These are phyloP conservation scores for Orthonyx spaldingii DNA, from an alignment of 2,113 vertebrate genomes.

Conservation along the genomic window DNA sequence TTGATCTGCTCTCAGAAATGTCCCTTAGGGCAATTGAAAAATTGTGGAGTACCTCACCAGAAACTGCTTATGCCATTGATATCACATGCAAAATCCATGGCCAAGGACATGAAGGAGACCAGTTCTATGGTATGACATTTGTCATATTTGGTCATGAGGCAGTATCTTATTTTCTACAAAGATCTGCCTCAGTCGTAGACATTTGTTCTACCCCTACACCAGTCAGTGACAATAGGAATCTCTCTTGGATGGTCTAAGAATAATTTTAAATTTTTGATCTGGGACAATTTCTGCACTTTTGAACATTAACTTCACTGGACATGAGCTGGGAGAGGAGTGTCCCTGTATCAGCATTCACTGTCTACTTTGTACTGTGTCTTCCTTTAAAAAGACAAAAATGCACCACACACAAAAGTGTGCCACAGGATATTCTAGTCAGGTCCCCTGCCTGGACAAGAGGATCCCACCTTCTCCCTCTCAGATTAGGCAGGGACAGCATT, in stretches of 20 bases:
- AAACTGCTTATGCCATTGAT: neutral
- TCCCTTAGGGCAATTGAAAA: neutral
- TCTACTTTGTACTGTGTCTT: neutral
- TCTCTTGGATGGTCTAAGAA: neutral
- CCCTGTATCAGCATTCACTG: neutral
- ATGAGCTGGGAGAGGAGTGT: accelerated
- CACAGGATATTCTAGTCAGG: neutral
- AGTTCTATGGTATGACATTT: neutral
- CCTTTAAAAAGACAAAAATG: neutral
- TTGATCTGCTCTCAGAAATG: neutral
- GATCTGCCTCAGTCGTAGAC: neutral
- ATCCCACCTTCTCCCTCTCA: neutral
- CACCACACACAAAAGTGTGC: neutral
- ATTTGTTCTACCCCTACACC: neutral
- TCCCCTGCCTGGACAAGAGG: neutral
- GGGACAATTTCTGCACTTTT: neutral
- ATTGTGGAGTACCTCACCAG: neutral
- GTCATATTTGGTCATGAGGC: neutral
- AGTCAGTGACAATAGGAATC: neutral
- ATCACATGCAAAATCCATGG: neutral
- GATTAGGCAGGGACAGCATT: neutral
- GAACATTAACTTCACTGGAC: neutral
- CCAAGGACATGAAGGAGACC: neutral
- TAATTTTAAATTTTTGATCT: neutral
- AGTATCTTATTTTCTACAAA: neutral